A percentile compares a stretch with the other conserved stretches of the same genome.
These are phyloP conservation scores for Steinernema khuongi DNA, from an alignment of 1,140 invertebrate genomes.

Conservation along the genomic window DNA sequence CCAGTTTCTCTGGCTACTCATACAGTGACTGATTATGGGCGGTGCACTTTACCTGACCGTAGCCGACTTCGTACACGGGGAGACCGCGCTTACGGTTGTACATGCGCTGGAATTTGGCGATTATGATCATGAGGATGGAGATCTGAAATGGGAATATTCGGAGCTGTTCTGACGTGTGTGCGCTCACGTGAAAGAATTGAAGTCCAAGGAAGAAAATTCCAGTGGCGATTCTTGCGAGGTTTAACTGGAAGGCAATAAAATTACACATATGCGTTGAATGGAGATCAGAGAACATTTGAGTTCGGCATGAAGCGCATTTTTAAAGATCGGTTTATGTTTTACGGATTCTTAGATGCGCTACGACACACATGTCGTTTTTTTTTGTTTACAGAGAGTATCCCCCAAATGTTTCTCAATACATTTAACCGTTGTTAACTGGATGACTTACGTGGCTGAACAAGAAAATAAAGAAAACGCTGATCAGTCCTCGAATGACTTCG, in stretches of 20 bases:
- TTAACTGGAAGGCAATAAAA: slow-evolving; percentile 38
- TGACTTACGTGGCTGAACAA: slow-evolving; percentile 48
- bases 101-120: slow-evolving; percentile 59
- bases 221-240: slow-evolving; percentile 54
- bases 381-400: too few species aligned
- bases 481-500: slow-evolving; percentile 54
- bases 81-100: slow-evolving; percentile 48
- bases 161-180: not conserved
- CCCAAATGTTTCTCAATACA: too few species aligned
- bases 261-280: slow-evolving; percentile 24
- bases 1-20: too few species aligned
- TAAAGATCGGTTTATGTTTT: too few species aligned
- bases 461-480: slow-evolving; percentile 55
- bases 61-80: slow-evolving; percentile 22
- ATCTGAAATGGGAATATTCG: slow-evolving; percentile 41
- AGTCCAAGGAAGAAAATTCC: slow-evolving; percentile 58
- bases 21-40: slow-evolving; percentile 19
- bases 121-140: slow-evolving; percentile 49
- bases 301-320: not conserved
- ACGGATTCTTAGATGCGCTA: too few species aligned
- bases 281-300: not conserved
- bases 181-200: slow-evolving; percentile 55
- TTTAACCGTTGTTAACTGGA: not conserved
- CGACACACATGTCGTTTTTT: too few species aligned
- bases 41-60: not conserved